Evolutionary conservation across 1,140 invertebrate species (phyloP).

Genomic region (Drosophila teissieri): DNA sequence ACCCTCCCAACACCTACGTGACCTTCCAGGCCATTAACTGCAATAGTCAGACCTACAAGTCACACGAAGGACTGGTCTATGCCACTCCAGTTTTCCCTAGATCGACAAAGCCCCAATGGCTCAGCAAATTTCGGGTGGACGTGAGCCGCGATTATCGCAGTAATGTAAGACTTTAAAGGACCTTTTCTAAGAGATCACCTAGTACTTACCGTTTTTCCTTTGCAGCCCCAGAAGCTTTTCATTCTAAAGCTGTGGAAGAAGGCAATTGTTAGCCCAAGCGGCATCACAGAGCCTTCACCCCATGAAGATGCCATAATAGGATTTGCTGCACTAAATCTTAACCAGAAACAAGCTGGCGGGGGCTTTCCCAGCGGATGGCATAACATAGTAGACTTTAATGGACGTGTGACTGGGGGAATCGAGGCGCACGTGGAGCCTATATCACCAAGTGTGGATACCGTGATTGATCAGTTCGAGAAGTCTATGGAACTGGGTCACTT

Average conservation of each 20-base stretch:
- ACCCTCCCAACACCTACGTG: slow-evolving; percentile 87
- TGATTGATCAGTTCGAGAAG: slow-evolving; percentile 69
- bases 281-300: slow-evolving; percentile 84
- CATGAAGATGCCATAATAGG: slow-evolving; percentile 86
- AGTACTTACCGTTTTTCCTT: neutral
- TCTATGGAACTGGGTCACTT: slow-evolving; percentile 64
- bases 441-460: slow-evolving; percentile 52
- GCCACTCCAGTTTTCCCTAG: slow-evolving; percentile 86
- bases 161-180: slow-evolving; percentile 84
- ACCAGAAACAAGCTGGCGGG: slow-evolving; percentile 85
- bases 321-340: slow-evolving; percentile 87
- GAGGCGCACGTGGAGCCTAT: slow-evolving; percentile 84
- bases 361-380: slow-evolving; percentile 87
- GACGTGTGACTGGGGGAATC: slow-evolving; percentile 87
- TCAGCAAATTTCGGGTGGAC: slow-evolving; percentile 86
- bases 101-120: slow-evolving; percentile 86
- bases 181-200: neutral
- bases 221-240: slow-evolving; percentile 86
- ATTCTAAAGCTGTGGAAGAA: slow-evolving; percentile 88
- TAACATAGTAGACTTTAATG: slow-evolving; percentile 87
- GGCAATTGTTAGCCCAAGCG: slow-evolving; percentile 55
- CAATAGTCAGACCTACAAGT: slow-evolving; percentile 69
- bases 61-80: slow-evolving; percentile 81
- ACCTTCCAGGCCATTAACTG: slow-evolving; percentile 85
- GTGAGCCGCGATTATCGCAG: slow-evolving; percentile 86